Conservation (phyloP, 2,888 invertebrate species). For the Xanthia icteritia region DNA sequence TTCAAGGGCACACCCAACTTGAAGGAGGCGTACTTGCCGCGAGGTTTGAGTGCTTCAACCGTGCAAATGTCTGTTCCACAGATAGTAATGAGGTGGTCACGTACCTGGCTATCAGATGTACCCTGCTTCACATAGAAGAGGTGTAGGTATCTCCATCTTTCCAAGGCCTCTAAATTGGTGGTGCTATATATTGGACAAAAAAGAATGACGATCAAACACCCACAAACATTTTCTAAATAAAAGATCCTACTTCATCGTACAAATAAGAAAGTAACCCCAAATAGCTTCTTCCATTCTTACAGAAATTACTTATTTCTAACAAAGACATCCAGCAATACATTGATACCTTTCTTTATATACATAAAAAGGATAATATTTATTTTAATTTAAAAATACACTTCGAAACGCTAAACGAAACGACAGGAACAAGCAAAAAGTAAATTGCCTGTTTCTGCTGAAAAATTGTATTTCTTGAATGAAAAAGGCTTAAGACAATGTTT, state of each 20-base stretch:
- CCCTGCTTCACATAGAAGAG: no score
- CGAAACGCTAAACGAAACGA: conserved; percentile 56
- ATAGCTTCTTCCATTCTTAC: conserved; percentile 25
- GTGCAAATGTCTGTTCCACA: no score
- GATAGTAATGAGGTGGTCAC: no score
- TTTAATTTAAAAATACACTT: conserved; percentile 51
- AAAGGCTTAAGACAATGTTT: conserved; percentile 36
- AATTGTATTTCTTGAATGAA: conserved; percentile 45
- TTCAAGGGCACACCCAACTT: no score
- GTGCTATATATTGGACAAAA: no score
- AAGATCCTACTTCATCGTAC: background rate
- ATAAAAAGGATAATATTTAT: conserved; percentile 43
- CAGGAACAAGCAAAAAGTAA: conserved; percentile 65
- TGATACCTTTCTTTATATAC: conserved; percentile 37
- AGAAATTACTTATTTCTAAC: conserved; percentile 33
- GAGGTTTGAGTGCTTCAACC: no score
- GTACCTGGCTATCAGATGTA: no score
- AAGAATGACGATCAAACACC: background rate
- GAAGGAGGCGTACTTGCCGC: no score
- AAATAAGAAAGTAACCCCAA: conserved; percentile 30
- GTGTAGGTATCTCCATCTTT: no score
- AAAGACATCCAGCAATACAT: conserved; percentile 17
- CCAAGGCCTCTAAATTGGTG: no score
- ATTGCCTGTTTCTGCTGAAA: conserved; percentile 68
- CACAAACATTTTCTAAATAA: background rate